A percentile compares a stretch with the other conserved stretches of the same genome.
These are phyloP conservation scores for Sorex araneus DNA, from an alignment of 2,113 vertebrate genomes.

Conservation along the genomic window DNA sequence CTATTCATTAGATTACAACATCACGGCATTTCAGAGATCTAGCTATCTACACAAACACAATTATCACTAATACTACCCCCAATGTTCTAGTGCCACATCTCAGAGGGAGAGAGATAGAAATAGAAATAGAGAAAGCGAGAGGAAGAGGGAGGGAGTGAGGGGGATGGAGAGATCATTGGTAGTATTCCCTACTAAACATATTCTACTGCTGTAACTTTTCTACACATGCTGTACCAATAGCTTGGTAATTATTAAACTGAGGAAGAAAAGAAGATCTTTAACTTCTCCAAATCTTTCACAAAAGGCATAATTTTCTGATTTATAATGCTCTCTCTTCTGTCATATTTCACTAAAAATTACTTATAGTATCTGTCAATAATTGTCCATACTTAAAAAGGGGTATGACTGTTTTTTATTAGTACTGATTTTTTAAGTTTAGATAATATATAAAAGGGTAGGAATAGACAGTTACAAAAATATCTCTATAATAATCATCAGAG, in stretches of 20 bases:
- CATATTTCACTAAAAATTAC: neutral
- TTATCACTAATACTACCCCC: no score
- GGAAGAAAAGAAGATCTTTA: neutral
- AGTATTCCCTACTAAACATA: no score
- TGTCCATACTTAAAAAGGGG: slow-evolving; percentile 26
- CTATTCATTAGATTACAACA: no score
- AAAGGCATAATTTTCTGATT: slow-evolving; percentile 12
- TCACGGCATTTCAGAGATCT: no score
- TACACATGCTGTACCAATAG: neutral
- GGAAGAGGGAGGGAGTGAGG: neutral
- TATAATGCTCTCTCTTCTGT: slow-evolving; percentile 11
- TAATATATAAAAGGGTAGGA: slow-evolving; percentile 23
- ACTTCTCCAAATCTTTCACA: neutral
- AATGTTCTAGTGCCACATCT: no score
- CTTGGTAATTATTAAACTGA: slow-evolving; percentile 12
- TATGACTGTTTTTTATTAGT: neutral
- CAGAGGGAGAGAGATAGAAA: neutral
- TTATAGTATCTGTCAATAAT: neutral
- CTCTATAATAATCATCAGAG: neutral
- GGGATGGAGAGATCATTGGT: neutral
- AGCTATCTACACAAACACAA: no score
- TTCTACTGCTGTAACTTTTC: slow-evolving; percentile 17
- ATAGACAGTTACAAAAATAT: slow-evolving; percentile 42
- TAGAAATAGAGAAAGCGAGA: neutral
- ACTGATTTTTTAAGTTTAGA: slow-evolving; percentile 42